phyloP scores from a whole-genome alignment of 35 echinoderm and acorn worm species.

The Amphiura filiformis region DNA sequence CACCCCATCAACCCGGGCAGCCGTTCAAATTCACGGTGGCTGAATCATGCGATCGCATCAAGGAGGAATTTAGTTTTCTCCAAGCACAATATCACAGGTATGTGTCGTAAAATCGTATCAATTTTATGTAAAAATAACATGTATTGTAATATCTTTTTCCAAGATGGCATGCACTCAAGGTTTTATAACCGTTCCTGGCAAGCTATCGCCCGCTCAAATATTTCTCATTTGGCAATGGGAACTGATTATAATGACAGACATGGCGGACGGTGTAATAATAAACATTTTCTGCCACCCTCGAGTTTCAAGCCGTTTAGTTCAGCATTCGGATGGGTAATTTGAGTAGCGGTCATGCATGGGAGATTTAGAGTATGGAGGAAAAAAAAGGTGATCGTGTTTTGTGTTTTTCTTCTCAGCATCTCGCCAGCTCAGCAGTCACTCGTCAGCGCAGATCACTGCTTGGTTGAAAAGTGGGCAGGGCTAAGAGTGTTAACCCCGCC shows the following conservation, averaged over 20 bases:
- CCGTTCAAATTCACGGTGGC: constrained; percentile 98
- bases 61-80: constrained; percentile 98
- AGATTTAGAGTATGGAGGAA: too few species aligned
- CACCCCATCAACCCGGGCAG: constrained; percentile 92
- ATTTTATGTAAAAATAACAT: too few species aligned
- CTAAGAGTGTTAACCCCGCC: not conserved
- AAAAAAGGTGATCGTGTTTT: constrained; percentile 3
- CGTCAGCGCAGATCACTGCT: not conserved
- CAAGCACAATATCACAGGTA: constrained; percentile 99
- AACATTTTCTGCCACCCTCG: constrained; percentile 7
- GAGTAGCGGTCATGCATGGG: constrained; percentile 17
- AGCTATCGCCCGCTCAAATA: too few species aligned
- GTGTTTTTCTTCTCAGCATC: not conserved
- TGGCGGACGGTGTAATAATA: not conserved
- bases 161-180: too few species aligned
- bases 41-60: constrained; percentile 98
- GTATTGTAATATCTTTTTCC: too few species aligned
- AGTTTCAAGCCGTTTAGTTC: not conserved
- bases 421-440: not conserved
- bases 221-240: not conserved
- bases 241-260: not conserved
- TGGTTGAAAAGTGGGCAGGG: not conserved
- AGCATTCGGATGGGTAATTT: constrained; percentile 3
- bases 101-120: constrained; percentile 6
- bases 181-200: too few species aligned